Base-by-base conservation (phyloP, 2,888 invertebrate genomes). In the Nomada goodeniana region DNA sequence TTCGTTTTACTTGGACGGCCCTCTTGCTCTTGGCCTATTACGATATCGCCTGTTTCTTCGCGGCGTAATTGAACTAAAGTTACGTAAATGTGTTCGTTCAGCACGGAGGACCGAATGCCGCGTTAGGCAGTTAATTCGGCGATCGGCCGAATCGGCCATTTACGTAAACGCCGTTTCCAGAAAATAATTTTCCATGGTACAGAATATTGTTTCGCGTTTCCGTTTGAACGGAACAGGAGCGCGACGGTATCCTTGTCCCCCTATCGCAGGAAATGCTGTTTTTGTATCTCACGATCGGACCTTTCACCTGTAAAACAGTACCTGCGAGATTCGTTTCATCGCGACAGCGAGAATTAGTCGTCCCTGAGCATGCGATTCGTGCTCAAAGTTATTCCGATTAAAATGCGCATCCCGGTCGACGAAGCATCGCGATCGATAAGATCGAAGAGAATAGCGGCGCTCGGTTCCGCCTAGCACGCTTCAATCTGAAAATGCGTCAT, bases 311-410 rank as follows among this genome's bases (percentile, higher is more conserved):
- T 7, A 36, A 36, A 63, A 61, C 36, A 18, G 7, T 55, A 64
- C 15, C 2, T 18, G 15, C 36, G 20, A 52, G 53, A 60, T 77
- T 64, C 20, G 36, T 11, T 76, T 20, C 57, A 44, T 70, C 44
- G 13, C 36, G 47, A 23, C 23, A 52, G 18, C 20, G 18, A 53
- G 11, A 23, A 65, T 65, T 47, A 53, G 77, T 77, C 65, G 65
- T 60, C 59, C 52, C 79, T 77, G 61, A 23, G 55, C 79, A 80
- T 78, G 71, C 79, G 70, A 80, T 80, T 65, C 79, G 79, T 77
- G 79, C 47, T 80, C 57, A 71, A 36, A 76, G 77, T 60, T 70
- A 76, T 77, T 76, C 42, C 36, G 13, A 52, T 20, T 79, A 23
- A 79, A 79, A 77, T 77, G 77, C 76, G 69, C 59, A 77, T 77